Conservation (phyloP, 2,888 invertebrate species). For the Chelonus formosanus region DNA sequence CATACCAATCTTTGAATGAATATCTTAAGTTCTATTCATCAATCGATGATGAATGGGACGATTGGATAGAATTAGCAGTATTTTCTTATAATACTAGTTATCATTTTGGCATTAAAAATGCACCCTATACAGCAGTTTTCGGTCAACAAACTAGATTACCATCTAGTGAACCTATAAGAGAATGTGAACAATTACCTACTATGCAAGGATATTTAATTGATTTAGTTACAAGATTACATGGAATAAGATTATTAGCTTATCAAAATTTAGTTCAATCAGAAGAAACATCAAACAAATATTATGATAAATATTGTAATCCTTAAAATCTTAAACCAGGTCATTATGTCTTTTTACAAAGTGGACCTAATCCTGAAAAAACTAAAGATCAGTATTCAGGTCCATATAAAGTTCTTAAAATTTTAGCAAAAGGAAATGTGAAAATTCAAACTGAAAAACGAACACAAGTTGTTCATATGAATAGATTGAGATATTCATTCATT, state of each 20-base stretch:
- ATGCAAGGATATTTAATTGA: slow-evolving; percentile 9
- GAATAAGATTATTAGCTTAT: slow-evolving; percentile 20
- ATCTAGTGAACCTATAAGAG: background rate
- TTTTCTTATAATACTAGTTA: slow-evolving; percentile 24
- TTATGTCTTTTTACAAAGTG: slow-evolving; percentile 26
- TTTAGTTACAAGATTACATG: slow-evolving; percentile 4
- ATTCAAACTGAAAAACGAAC: slow-evolving; percentile 9
- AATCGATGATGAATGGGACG: slow-evolving; percentile 37
- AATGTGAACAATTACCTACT: slow-evolving; percentile 20
- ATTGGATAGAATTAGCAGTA: slow-evolving; percentile 35
- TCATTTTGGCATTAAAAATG: no score
- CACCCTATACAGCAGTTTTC: no score
- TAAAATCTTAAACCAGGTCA: slow-evolving; percentile 23
- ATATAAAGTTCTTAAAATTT: slow-evolving; percentile 24
- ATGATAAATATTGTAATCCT: slow-evolving; percentile 30
- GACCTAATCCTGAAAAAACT: slow-evolving; percentile 24
- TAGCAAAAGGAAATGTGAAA: slow-evolving; percentile 21
- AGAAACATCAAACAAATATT: slow-evolving; percentile 30
- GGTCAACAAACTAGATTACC: no score
- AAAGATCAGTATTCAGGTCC: background rate
- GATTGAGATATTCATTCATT: slow-evolving; percentile 25
- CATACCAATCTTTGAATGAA: slow-evolving; percentile 37
- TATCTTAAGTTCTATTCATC: slow-evolving; percentile 39
- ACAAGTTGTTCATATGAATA: slow-evolving; percentile 25
- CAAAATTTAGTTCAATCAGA: slow-evolving; percentile 28